Conservation (phyloP, 1,140 invertebrate genomes). For the Diachasmimorpha longicaudata region DNA sequence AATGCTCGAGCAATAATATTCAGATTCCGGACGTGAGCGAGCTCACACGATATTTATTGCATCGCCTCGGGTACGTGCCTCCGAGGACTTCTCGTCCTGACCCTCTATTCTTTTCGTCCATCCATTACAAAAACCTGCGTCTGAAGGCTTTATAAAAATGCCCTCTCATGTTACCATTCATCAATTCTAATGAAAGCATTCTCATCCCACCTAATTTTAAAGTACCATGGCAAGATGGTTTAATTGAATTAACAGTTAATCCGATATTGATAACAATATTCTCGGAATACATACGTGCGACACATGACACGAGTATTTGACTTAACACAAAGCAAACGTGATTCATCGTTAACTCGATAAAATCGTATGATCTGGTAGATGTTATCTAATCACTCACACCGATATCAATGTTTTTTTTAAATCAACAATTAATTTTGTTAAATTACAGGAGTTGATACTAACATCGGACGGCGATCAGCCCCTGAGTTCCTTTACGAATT, state of each 20-base stretch:
- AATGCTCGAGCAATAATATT: constrained; percentile 34
- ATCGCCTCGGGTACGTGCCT: constrained; percentile 28
- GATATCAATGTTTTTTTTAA: constrained; percentile 17
- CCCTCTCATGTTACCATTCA: not conserved
- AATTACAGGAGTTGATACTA: constrained; percentile 65
- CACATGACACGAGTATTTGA: not conserved
- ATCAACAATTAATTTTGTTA: not conserved
- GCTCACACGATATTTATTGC: constrained; percentile 35
- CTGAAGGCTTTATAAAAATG: constrained; percentile 5
- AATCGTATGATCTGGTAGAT: not conserved
- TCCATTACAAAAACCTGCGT: not conserved
- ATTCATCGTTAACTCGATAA: not conserved
- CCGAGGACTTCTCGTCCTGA: constrained; percentile 1
- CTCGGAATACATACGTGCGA: not conserved
- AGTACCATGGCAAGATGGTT: not conserved
- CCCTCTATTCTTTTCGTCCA: not conserved
- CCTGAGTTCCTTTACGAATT: constrained; percentile 61
- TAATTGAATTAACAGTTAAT: not conserved
- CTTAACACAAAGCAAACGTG: not conserved
- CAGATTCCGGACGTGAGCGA: constrained; percentile 31
- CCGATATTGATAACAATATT: not conserved
- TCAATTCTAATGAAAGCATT: not conserved
- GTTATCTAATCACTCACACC: not conserved
- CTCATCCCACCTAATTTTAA: not conserved
- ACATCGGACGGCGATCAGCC: constrained; percentile 65